Evolutionary conservation across 2,113 vertebrate species (phyloP).

Genomic region (Pterophyllum scalare): DNA sequence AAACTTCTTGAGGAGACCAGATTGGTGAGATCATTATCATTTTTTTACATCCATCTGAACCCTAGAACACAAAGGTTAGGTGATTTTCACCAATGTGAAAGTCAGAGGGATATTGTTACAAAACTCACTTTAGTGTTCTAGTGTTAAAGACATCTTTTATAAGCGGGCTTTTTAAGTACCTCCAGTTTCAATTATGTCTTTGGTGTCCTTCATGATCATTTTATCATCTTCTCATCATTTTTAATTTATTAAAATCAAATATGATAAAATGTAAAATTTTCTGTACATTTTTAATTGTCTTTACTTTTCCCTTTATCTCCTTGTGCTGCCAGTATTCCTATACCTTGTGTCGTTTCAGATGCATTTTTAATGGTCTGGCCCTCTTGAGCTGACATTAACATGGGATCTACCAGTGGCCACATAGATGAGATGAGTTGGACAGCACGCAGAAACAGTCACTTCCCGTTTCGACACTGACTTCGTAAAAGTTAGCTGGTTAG

Average conservation of each 20-base stretch:
- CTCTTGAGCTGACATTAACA: not conserved
- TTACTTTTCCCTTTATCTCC: too few species aligned
- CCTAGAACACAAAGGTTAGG: too few species aligned
- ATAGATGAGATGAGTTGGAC: not conserved
- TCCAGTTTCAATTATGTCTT: not conserved
- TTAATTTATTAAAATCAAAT: not conserved
- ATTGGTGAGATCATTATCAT: not conserved
- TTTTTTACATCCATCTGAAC: not conserved
- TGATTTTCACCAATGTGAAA: too few species aligned
- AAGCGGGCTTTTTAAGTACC: not conserved
- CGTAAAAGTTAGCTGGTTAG: not conserved
- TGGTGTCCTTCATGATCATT: not conserved
- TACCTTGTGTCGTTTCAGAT: not conserved
- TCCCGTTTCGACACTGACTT: not conserved
- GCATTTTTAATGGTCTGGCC: not conserved
- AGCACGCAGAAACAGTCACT: not conserved
- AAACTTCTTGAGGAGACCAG: not conserved
- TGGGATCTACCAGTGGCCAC: not conserved
- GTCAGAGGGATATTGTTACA: too few species aligned
- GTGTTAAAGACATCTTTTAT: not conserved
- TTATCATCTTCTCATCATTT: not conserved
- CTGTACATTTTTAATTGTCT: not conserved
- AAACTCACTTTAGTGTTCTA: too few species aligned
- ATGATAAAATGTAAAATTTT: not conserved
- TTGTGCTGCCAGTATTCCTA: too few species aligned